Percentiles rank a stretch among this genome's conserved stretches.
phyloP scores from a whole-genome alignment of 1,140 invertebrate species.

The Nasonia longicornis region DNA sequence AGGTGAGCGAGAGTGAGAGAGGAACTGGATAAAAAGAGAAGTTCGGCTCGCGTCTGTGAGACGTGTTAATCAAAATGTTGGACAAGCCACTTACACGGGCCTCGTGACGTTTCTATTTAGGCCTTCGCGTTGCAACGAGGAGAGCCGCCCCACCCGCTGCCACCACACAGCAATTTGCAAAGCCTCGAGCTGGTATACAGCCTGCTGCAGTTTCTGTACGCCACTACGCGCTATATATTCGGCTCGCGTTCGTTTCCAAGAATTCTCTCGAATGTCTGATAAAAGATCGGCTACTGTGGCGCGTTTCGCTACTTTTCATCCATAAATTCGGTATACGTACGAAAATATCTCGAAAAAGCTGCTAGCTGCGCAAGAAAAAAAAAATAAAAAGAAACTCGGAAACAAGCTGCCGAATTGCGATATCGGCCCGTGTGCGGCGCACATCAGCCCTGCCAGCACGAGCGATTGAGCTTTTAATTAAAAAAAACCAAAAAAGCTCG shows the following conservation, averaged over 20 bases:
- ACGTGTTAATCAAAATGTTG: slow-evolving; percentile 71
- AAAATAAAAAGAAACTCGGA: not conserved
- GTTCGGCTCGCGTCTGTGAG: slow-evolving; percentile 52
- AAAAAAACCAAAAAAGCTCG: slow-evolving; percentile 28
- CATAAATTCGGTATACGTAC: too few relatives aligned
- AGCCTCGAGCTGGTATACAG: not conserved
- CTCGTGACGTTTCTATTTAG: slow-evolving; percentile 70
- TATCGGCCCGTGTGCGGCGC: not conserved
- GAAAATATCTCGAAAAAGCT: too few relatives aligned
- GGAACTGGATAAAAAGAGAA: slow-evolving; percentile 7
- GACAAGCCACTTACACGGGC: slow-evolving; percentile 69
- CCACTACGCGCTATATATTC: too few relatives aligned
- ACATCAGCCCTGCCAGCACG: not conserved
- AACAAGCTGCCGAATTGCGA: not conserved
- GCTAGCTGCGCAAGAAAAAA: too few relatives aligned
- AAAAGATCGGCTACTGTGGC: too few relatives aligned
- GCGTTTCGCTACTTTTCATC: too few relatives aligned
- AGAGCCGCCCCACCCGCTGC: slow-evolving; percentile 2
- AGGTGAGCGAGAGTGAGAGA: slow-evolving; percentile 14
- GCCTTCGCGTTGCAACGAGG: slow-evolving; percentile 35
- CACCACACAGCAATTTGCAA: not conserved
- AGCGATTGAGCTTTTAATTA: slow-evolving; percentile 14
- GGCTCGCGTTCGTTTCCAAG: too few relatives aligned
- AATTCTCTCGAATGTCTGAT: too few relatives aligned
- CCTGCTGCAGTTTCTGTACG: not conserved